Percentiles rank a stretch among this genome's conserved stretches.
phyloP scores from a whole-genome alignment of 2,113 vertebrate species.

The Salvator merianae region DNA sequence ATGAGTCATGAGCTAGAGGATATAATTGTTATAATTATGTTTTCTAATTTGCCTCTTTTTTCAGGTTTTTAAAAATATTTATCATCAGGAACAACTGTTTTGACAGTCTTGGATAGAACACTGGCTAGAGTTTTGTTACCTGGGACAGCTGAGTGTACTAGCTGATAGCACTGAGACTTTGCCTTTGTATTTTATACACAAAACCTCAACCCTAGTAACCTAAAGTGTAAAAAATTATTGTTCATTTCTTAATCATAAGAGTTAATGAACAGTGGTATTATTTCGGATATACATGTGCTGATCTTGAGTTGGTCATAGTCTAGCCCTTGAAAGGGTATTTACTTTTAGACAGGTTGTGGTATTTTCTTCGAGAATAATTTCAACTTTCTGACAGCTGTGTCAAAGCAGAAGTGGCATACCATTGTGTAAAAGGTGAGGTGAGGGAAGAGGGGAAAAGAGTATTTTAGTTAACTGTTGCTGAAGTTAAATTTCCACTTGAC shows the following conservation, averaged over 20 bases:
- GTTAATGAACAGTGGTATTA: not conserved
- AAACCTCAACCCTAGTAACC: not conserved
- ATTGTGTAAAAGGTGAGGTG: not conserved
- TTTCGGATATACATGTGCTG: not conserved
- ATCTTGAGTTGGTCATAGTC: not conserved
- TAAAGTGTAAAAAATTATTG: not conserved
- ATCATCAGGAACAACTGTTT: not conserved
- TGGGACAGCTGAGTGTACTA: not conserved
- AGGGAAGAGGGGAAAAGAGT: not conserved
- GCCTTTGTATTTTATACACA: not conserved
- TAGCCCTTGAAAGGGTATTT: not conserved
- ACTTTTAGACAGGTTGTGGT: not conserved
- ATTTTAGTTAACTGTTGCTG: not conserved
- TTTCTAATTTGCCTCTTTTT: not conserved
- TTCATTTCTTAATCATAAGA: not conserved
- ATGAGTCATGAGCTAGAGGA: not conserved
- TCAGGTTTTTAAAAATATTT: not conserved
- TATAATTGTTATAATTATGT: not conserved
- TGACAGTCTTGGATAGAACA: not conserved
- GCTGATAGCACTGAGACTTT: too few species aligned
- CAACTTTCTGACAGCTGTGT: not conserved
- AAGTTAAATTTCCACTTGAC: not conserved
- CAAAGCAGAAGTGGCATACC: not conserved
- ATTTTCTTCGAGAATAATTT: not conserved
- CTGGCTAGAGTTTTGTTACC: not conserved